Evolutionary conservation across 1,140 invertebrate species (phyloP).

Genomic region (Drosophila pandora): DNA sequence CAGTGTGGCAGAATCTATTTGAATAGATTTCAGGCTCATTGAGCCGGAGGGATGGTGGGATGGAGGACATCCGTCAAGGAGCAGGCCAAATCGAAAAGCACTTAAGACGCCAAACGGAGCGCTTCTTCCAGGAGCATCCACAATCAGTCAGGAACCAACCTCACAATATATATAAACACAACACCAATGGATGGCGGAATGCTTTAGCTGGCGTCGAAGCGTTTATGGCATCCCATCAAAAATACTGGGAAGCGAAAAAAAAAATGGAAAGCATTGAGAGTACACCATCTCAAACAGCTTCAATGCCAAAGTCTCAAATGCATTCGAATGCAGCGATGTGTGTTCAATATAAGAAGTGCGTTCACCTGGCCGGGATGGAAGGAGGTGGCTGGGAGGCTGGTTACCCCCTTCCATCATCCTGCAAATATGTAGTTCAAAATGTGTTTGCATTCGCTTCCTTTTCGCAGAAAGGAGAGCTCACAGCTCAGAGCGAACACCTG

Average conservation of each 20-base stretch:
- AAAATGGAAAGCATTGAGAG: neutral
- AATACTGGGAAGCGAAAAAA: neutral
- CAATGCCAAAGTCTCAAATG: slow-evolving; percentile 47
- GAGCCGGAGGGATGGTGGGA: slow-evolving; percentile 6
- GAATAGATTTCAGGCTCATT: slow-evolving; percentile 62
- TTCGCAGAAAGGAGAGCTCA: slow-evolving; percentile 18
- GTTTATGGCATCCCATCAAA: slow-evolving; percentile 51
- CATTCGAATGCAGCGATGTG: slow-evolving; percentile 70
- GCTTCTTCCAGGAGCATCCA: slow-evolving; percentile 19
- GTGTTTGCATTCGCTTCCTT: slow-evolving; percentile 48
- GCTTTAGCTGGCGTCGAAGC: slow-evolving; percentile 59
- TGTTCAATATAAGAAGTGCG: slow-evolving; percentile 56
- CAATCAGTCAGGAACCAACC: slow-evolving; percentile 21
- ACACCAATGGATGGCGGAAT: slow-evolving; percentile 37
- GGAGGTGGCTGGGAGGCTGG: too few relatives aligned
- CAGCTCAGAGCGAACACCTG: slow-evolving; percentile 24
- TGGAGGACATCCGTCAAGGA: neutral
- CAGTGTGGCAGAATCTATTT: neutral
- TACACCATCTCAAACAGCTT: slow-evolving; percentile 2
- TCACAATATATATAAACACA: slow-evolving; percentile 28
- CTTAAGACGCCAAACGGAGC: slow-evolving; percentile 50
- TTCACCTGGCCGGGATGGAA: slow-evolving; percentile 23
- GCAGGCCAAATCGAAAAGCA: slow-evolving; percentile 55
- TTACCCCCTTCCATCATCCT: neutral
- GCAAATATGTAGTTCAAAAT: slow-evolving; percentile 54